Conservation (phyloP, 2,113 vertebrate species). For the Chloebia gouldiae region DNA sequence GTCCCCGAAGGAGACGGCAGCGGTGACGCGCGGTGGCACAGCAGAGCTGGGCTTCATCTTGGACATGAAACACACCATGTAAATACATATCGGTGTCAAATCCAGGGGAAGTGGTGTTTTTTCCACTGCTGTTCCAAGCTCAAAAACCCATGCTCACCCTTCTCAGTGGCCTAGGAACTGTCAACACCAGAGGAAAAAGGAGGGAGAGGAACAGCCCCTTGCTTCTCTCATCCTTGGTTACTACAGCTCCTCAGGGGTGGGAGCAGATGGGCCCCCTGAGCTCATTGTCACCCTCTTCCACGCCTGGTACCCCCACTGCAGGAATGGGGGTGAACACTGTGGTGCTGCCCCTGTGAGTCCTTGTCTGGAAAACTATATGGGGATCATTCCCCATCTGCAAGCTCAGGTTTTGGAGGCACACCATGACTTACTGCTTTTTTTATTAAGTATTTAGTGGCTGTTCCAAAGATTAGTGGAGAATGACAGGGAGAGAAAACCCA, state of each 20-base stretch:
- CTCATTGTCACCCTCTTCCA: rapidly evolving
- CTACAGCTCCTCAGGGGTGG: background rate
- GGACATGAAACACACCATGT: rapidly evolving
- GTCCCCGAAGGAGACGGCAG: rapidly evolving
- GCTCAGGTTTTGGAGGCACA: background rate
- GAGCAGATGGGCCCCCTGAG: rapidly evolving
- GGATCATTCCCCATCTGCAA: background rate
- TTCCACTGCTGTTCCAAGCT: background rate
- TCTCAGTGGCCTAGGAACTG: background rate
- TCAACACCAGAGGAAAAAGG: background rate
- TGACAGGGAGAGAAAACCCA: background rate
- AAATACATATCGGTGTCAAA: background rate
- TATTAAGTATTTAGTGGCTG: background rate
- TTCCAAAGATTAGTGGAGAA: background rate
- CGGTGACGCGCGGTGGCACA: rapidly evolving
- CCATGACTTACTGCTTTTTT: background rate
- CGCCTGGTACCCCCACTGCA: rapidly evolving
- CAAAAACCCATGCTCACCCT: rapidly evolving
- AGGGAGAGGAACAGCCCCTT: background rate
- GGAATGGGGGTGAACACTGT: rapidly evolving
- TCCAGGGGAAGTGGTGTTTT: background rate
- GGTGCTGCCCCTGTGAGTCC: background rate
- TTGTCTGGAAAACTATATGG: background rate
- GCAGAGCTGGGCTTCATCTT: background rate
- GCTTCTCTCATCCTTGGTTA: rapidly evolving